Conservation (phyloP, 2,888 invertebrate species). For the Mesoligia furuncula region DNA sequence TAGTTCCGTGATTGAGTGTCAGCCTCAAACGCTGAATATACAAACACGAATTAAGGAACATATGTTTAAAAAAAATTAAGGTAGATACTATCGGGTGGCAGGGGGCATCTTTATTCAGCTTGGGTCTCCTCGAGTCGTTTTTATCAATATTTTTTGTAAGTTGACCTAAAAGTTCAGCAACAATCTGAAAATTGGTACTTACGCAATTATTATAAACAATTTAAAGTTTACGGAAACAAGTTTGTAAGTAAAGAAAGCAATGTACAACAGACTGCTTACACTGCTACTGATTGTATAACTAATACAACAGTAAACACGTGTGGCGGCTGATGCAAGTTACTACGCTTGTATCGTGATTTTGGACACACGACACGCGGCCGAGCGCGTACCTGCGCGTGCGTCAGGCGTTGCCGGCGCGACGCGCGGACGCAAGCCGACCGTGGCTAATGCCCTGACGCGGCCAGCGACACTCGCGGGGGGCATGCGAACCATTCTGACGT, state of each 20-base stretch:
- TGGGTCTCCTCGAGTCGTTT: background rate
- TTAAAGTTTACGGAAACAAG: constrained; percentile 33
- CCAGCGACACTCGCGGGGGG: constrained; percentile 2
- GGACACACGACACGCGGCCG: constrained; percentile 16
- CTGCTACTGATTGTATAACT: constrained; percentile 33
- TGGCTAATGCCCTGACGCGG: constrained; percentile 11
- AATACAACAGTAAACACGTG: constrained; percentile 40
- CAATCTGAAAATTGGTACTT: constrained; percentile 21
- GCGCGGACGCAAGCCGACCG: background rate
- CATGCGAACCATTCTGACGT: constrained; percentile 13
- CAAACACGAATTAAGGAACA: background rate
- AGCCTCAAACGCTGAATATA: background rate
- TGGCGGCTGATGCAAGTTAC: constrained; percentile 68
- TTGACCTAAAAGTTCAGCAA: constrained; percentile 40
- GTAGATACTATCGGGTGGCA: background rate
- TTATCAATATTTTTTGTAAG: background rate
- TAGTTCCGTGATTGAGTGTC: background rate
- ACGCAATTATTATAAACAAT: constrained; percentile 8
- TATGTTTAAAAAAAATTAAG: background rate
- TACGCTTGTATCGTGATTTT: constrained; percentile 55
- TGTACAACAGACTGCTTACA: background rate
- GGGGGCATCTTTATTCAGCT: constrained; percentile 3
- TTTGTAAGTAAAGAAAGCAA: constrained; percentile 32
- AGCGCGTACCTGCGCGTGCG: constrained; percentile 51
- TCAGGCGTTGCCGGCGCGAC: background rate